A percentile compares a stretch with the other conserved stretches of the same genome.
Evolutionary conservation across 2,113 vertebrate genomes (phyloP).

Genomic region (Mionectes macconnelli): DNA sequence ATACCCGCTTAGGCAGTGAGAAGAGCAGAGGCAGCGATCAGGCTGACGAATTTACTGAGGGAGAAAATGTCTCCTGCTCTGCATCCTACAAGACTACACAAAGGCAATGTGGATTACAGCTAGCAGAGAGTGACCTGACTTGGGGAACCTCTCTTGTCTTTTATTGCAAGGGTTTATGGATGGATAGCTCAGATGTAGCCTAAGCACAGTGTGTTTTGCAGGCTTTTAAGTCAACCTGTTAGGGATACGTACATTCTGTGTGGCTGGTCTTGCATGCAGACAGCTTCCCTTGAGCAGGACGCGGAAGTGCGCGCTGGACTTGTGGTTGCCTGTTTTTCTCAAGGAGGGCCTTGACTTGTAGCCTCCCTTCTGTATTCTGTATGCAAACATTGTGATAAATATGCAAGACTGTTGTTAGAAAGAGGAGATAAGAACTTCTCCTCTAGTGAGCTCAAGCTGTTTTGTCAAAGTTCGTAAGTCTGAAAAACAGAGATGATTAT

Average conservation of each 20-base stretch:
- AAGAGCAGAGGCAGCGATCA: not conserved
- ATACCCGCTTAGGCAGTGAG: not conserved
- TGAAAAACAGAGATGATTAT: not conserved
- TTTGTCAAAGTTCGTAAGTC: not conserved
- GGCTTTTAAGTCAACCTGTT: not conserved
- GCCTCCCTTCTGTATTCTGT: not conserved
- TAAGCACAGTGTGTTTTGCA: not conserved
- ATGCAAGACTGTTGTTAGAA: not conserved
- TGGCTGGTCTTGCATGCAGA: fast-evolving
- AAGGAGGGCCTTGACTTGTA: not conserved
- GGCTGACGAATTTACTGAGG: not conserved
- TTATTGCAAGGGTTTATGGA: fast-evolving
- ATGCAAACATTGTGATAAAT: not conserved
- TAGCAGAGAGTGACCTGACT: not conserved
- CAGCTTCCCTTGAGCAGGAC: not conserved
- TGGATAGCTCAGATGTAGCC: not conserved
- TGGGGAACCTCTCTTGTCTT: not conserved
- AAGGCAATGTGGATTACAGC: not conserved
- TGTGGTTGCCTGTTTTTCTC: not conserved
- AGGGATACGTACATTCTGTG: fast-evolving
- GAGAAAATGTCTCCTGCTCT: not conserved
- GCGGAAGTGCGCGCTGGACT: not conserved
- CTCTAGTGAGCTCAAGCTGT: not conserved
- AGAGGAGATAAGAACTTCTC: not conserved
- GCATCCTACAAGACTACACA: not conserved